Base-by-base conservation (phyloP, 2,113 vertebrate species). In the Lamprotornis superbus region DNA sequence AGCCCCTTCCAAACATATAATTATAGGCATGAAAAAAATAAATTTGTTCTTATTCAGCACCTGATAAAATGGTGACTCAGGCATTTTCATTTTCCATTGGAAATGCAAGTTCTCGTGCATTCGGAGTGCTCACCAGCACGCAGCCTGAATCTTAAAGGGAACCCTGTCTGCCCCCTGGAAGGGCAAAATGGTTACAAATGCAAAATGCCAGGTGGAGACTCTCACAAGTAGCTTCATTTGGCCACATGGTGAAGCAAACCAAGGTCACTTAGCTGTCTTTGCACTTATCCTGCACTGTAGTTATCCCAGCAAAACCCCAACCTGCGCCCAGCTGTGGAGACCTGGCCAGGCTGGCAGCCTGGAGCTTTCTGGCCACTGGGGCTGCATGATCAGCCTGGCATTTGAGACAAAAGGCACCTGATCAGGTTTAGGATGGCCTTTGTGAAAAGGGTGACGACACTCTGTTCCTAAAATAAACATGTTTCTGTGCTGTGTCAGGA, bases 41-140 rank as follows among this genome's bases (percentile, higher is more conserved):
- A 91, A 59, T 76, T 53, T n/a, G 68, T 70, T 96, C 86, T 73
- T 76, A 80, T 96, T 96, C 85, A 65, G 74, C 91, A 86, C 68
- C 88, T 95, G 88, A 87, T 95, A 87, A 96, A 95, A 65, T 67
- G 78, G 77, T 97, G 92, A 97, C 35, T 97, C 81, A 86, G 96
- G 78, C 79, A 52, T 94, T 84, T 88, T 55, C 47, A 59, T 39
- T 95, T 73, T 84, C 55, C 33, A 57, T 89, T 97, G 95, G 92
- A 97, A 97, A 86, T 81, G 49, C 40, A 85, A 82, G 96, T 89
- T 94, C 75, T 96, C 1, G 0, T 0, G 3, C 40, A 53, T 89
- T 85, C 2, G 1, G 64, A 68, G 27, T 17, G 61, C 71, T 96
- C 77, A 65, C 67, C 60, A 78, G 49, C n/a, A 22, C 2, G 8